Conservation (phyloP, 2,797 vertebrate genomes). For the Eupleurogrammus muticus region DNA sequence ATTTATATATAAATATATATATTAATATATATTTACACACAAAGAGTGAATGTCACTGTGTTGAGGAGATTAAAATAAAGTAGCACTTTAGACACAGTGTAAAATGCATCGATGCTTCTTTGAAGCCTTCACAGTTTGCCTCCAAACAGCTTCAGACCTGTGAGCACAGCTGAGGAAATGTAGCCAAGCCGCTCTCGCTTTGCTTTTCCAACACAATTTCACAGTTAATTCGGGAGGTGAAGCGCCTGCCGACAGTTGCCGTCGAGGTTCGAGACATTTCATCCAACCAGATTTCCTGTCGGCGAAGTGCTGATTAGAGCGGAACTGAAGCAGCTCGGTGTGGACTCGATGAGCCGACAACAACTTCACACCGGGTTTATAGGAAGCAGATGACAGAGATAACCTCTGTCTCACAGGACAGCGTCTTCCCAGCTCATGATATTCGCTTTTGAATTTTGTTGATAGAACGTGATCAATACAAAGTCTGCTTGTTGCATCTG, state of each 20-base stretch:
- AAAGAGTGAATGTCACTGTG: too few relatives aligned
- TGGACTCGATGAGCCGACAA: conserved; percentile 63
- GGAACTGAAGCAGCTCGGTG: conserved; percentile 43
- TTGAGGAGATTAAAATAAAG: too few relatives aligned
- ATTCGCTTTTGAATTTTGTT: not conserved
- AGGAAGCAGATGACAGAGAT: conserved; percentile 41
- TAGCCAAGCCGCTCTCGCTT: conserved; percentile 50
- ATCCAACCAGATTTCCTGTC: conserved; percentile 68
- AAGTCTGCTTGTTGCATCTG: not conserved
- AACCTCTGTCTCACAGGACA: conserved; percentile 39
- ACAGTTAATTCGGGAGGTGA: conserved; percentile 65
- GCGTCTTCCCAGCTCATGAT: too few relatives aligned
- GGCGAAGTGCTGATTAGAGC: conserved; percentile 68
- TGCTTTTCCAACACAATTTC: conserved; percentile 67
- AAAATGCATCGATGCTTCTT: too few relatives aligned
- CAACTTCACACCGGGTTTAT: conserved; percentile 66
- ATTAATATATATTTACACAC: too few relatives aligned
- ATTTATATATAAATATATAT: too few relatives aligned
- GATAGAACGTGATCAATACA: not conserved
- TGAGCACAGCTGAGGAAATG: conserved; percentile 33
- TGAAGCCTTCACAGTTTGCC: not conserved
- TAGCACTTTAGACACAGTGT: too few relatives aligned
- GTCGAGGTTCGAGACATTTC: conserved; percentile 61
- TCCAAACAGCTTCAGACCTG: conserved; percentile 44
- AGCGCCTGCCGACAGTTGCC: conserved; percentile 53